These are phyloP conservation scores for Nothobranchius kuhntae DNA, from an alignment of 2,113 vertebrate genomes.

Conservation along the genomic window DNA sequence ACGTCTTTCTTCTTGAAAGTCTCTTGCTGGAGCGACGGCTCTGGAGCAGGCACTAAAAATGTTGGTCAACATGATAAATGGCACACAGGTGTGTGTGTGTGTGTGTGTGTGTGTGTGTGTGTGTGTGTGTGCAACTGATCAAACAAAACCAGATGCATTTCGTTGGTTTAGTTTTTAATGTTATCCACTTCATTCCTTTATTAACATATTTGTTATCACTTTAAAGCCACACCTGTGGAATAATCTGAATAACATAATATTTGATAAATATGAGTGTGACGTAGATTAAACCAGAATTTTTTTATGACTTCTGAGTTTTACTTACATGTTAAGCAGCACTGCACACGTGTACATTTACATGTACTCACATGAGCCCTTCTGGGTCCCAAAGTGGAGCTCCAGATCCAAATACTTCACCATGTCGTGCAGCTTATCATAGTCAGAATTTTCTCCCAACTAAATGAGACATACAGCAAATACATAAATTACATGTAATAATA, in stretches of 20 bases:
- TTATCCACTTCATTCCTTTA: neutral
- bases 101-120: no score
- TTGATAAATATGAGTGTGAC: neutral
- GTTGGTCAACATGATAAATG: slow-evolving; percentile 27
- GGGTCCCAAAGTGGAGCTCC: slow-evolving; percentile 97
- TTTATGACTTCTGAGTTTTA: neutral
- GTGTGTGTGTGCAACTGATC: neutral
- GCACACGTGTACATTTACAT: neutral
- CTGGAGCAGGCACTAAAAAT: slow-evolving; percentile 84
- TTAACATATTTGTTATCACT: neutral
- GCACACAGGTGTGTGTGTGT: no score
- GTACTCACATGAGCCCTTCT: slow-evolving; percentile 89
- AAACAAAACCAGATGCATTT: neutral
- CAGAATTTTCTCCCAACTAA: slow-evolving; percentile 90
- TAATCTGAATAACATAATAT: neutral
- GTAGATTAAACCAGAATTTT: neutral
- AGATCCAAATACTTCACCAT: slow-evolving; percentile 99
- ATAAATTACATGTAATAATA: no score
- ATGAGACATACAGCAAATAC: slow-evolving; percentile 11
- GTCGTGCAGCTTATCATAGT: slow-evolving; percentile 96
- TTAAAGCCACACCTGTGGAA: neutral
- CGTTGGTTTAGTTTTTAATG: neutral
- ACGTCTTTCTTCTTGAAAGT: slow-evolving; percentile 95
- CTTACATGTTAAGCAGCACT: slow-evolving; percentile 1
- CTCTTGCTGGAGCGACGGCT: slow-evolving; percentile 83